These are phyloP conservation scores for Anguilla anguilla DNA, from an alignment of 2,797 vertebrate species.

Conservation along the genomic window DNA sequence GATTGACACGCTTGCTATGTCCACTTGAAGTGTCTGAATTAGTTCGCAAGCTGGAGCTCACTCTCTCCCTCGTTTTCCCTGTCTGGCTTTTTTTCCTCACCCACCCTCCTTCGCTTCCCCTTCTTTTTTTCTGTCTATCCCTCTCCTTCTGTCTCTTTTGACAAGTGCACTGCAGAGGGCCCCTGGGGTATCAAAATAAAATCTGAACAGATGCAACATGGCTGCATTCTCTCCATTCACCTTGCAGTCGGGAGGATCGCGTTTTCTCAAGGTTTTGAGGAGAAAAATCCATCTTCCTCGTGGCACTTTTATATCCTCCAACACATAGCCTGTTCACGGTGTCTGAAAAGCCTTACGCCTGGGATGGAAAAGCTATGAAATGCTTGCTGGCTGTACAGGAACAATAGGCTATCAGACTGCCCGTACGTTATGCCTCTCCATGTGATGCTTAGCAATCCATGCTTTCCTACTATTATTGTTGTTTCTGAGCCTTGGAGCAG, in stretches of 20 bases:
- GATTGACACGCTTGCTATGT: not conserved
- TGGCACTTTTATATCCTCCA: constrained; percentile 16
- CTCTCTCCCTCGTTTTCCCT: not conserved
- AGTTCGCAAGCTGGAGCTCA: not conserved
- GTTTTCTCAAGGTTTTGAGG: constrained; percentile 27
- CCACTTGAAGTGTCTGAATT: not conserved
- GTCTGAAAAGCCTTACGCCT: not conserved
- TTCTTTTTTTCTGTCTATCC: constrained; percentile 7
- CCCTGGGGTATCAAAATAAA: constrained; percentile 28
- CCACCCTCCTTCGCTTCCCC: constrained; percentile 4
- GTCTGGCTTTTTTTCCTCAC: not conserved
- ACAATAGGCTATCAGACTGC: not conserved
- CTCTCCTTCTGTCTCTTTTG: not conserved
- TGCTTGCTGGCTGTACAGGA: not conserved
- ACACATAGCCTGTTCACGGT: not conserved
- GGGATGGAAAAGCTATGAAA: constrained; percentile 3
- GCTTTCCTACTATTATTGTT: not conserved
- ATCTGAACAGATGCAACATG: constrained; percentile 28
- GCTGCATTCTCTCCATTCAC: constrained; percentile 15
- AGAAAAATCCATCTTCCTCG: constrained; percentile 29
- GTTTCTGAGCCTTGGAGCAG: not conserved
- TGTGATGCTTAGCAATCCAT: not conserved
- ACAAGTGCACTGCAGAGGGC: constrained; percentile 13
- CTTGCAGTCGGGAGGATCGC: constrained; percentile 22
- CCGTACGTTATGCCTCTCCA: not conserved